phyloP scores from a whole-genome alignment of 2,113 vertebrate species.

The Hippocampus mohnikei region DNA sequence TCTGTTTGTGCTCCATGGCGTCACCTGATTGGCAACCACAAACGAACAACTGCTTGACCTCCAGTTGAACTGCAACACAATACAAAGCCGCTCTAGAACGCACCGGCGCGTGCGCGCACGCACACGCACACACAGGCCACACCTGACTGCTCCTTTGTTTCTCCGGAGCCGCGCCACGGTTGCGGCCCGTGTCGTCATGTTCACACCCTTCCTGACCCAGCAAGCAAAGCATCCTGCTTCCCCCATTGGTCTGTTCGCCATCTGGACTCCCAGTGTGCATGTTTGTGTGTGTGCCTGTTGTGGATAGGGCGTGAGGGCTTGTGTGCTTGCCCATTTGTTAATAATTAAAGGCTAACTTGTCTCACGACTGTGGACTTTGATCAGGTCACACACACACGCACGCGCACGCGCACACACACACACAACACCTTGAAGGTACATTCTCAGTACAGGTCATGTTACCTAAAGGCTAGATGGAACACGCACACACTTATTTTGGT shows the following conservation, averaged over 20 bases:
- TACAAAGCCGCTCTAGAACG: slow-evolving; percentile 53
- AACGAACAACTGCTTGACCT: slow-evolving; percentile 52
- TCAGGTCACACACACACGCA: slow-evolving; percentile 41
- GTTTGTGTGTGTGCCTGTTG: slow-evolving; percentile 20
- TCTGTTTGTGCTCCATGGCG: slow-evolving; percentile 10
- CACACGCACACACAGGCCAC: slow-evolving; percentile 23
- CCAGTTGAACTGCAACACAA: slow-evolving; percentile 53
- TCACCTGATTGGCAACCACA: slow-evolving; percentile 35
- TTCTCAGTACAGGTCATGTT: slow-evolving; percentile 54
- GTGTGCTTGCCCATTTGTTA: slow-evolving; percentile 59
- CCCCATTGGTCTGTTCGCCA: slow-evolving; percentile 35
- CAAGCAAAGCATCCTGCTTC: slow-evolving; percentile 41
- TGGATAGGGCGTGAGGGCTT: slow-evolving; percentile 29
- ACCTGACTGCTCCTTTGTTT: slow-evolving; percentile 58
- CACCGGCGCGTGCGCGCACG: slow-evolving; percentile 30
- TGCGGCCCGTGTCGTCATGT: slow-evolving; percentile 50
- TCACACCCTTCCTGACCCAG: slow-evolving; percentile 62
- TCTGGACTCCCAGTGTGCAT: slow-evolving; percentile 15
- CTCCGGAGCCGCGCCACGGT: slow-evolving; percentile 41
- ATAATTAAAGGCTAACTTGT: slow-evolving; percentile 67
- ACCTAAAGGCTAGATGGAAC: slow-evolving; percentile 34
- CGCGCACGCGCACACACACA: slow-evolving; percentile 10
- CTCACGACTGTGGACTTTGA: slow-evolving; percentile 63
- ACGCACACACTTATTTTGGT: slow-evolving; percentile 22
- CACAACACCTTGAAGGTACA: slow-evolving; percentile 40